phyloP scores from a whole-genome alignment of 2,113 vertebrate species.

The Pelecanus crispus region DNA sequence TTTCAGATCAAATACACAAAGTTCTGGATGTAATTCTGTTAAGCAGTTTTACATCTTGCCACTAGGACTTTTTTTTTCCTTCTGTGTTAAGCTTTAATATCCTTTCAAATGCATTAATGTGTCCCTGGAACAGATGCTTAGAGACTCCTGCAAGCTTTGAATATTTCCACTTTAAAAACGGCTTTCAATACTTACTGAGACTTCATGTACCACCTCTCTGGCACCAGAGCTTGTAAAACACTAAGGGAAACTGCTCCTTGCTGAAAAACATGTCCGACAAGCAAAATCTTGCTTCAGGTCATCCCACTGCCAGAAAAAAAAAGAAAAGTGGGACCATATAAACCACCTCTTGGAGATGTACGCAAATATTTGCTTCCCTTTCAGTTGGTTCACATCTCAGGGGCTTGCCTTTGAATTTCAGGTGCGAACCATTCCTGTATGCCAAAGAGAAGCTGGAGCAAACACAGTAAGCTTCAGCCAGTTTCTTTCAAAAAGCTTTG shows the following conservation, averaged over 20 bases:
- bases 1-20: conserved; percentile 68
- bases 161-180: conserved; percentile 78
- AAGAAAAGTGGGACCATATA: neutral
- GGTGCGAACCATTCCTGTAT: neutral
- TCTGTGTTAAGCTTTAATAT: conserved; percentile 77
- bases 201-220: conserved; percentile 57
- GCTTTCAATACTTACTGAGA: conserved; percentile 62
- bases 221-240: conserved; percentile 62
- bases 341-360: neutral
- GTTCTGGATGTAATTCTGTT: conserved; percentile 75
- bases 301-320: neutral
- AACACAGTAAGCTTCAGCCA: neutral
- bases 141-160: conserved; percentile 70
- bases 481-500: neutral
- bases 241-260: conserved; percentile 47
- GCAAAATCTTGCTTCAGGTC: conserved; percentile 45
- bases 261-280: conserved; percentile 24
- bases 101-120: conserved; percentile 76
- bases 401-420: neutral
- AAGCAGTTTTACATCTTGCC: conserved; percentile 75
- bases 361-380: neutral
- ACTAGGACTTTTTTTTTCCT: conserved; percentile 62
- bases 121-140: conserved; percentile 71
- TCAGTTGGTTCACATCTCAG: neutral
- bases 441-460: neutral